Percentiles rank a stretch among this genome's conserved stretches.
phyloP scores from a whole-genome alignment of 2,113 vertebrate species.

The Apus apus region DNA sequence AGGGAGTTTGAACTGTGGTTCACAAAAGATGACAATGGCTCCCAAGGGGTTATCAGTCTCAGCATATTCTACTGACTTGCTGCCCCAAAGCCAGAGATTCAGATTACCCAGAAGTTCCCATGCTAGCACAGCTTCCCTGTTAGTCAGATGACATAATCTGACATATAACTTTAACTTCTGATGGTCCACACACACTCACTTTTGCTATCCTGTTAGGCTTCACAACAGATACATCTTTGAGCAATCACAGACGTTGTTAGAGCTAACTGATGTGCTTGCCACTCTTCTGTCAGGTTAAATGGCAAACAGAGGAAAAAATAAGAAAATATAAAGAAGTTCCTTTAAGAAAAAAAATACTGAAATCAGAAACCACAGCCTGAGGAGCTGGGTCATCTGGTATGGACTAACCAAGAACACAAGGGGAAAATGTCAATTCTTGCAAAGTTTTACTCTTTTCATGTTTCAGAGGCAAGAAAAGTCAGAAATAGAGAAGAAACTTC shows the following conservation, averaged over 20 bases:
- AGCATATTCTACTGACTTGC: neutral
- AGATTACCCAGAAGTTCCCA: neutral
- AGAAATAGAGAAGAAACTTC: neutral
- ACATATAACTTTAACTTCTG: neutral
- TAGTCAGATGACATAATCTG: neutral
- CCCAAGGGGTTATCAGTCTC: neutral
- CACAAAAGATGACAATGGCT: neutral
- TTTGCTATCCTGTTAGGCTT: neutral
- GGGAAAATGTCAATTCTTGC: rapidly evolving
- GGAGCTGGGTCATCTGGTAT: neutral
- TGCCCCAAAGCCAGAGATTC: neutral
- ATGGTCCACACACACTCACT: neutral
- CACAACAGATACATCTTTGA: neutral
- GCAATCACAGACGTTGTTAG: neutral
- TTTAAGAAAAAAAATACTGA: neutral
- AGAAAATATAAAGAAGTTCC: no score
- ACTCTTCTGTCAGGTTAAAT: neutral
- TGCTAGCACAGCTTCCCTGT: neutral
- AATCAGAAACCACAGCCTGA: neutral
- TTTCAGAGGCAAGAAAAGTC: neutral
- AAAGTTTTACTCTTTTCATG: neutral
- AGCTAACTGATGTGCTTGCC: neutral
- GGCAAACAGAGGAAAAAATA: neutral
- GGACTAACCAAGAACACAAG: neutral
- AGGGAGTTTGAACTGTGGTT: neutral